Evolutionary conservation across 2,113 vertebrate species (phyloP).

Genomic region (Hyla sarda): DNA sequence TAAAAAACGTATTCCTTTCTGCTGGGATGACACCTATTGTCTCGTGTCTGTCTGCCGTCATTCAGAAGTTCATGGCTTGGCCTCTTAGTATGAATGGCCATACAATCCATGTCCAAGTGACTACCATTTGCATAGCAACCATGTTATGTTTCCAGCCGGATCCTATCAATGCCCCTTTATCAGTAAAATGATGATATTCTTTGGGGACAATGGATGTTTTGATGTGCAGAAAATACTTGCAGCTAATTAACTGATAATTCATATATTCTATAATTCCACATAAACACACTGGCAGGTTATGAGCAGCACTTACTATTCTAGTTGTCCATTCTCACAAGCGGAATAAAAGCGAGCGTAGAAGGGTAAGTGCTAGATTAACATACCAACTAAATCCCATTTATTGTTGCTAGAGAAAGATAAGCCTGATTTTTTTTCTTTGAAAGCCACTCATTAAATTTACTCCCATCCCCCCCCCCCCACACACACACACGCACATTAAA

Average conservation of each 20-base stretch:
- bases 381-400: not conserved
- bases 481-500: too few relatives aligned
- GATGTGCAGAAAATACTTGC: not conserved
- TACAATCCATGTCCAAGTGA: slow-evolving; percentile 39
- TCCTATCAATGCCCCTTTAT: slow-evolving; percentile 35
- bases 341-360: not conserved
- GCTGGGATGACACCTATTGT: slow-evolving; percentile 46
- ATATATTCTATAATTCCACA: slow-evolving; percentile 22
- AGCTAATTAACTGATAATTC: slow-evolving; percentile 9
- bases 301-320: not conserved
- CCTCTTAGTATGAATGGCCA: slow-evolving; percentile 26
- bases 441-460: not conserved
- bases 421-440: not conserved
- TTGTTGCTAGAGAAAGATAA: not conserved
- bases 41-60: slow-evolving; percentile 27
- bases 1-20: slow-evolving; percentile 44
- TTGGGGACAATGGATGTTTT: slow-evolving; percentile 20
- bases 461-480: too few relatives aligned
- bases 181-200: slow-evolving; percentile 24
- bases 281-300: not conserved
- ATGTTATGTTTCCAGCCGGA: slow-evolving; percentile 11
- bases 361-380: not conserved
- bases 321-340: not conserved
- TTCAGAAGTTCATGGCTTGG: slow-evolving; percentile 41
- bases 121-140: slow-evolving; percentile 51